These are phyloP conservation scores for Diachrysia chrysitis DNA, from an alignment of 2,888 invertebrate genomes.

Conservation along the genomic window DNA sequence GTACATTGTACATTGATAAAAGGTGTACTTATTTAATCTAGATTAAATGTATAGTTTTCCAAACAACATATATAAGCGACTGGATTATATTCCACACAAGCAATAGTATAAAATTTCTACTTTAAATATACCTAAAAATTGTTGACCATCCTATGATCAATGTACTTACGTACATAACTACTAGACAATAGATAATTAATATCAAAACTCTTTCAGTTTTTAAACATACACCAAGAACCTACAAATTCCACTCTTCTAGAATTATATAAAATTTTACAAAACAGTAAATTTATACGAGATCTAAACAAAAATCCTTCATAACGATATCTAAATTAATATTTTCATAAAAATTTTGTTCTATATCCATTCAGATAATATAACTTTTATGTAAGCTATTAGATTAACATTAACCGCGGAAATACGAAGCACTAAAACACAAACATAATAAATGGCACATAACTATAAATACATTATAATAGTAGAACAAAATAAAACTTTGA, in stretches of 20 bases:
- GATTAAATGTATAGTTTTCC: too few species aligned
- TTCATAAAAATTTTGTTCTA: not conserved
- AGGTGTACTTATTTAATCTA: too few species aligned
- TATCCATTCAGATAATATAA: not conserved
- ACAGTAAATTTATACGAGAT: not conserved
- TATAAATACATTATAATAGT: conserved; percentile 22
- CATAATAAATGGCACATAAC: conserved; percentile 45
- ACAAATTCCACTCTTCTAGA: not conserved
- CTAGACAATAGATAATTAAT: not conserved
- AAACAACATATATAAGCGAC: too few species aligned
- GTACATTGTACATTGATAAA: too few species aligned
- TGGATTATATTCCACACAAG: too few species aligned
- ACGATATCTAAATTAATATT: not conserved
- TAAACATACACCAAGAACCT: not conserved
- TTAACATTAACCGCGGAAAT: conserved; percentile 19
- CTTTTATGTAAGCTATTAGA: conserved; percentile 6
- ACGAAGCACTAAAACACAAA: conserved; percentile 35
- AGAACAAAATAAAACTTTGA: conserved; percentile 26
- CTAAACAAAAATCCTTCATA: not conserved
- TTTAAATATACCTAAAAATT: too few species aligned
- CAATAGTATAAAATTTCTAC: too few species aligned
- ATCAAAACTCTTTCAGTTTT: not conserved
- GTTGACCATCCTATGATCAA: not conserved
- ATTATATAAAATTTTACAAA: not conserved
- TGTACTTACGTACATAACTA: not conserved